A percentile compares a stretch with the other conserved stretches of the same genome.
Conservation (phyloP, 2,888 invertebrate genomes). For the Altica lythri region DNA sequence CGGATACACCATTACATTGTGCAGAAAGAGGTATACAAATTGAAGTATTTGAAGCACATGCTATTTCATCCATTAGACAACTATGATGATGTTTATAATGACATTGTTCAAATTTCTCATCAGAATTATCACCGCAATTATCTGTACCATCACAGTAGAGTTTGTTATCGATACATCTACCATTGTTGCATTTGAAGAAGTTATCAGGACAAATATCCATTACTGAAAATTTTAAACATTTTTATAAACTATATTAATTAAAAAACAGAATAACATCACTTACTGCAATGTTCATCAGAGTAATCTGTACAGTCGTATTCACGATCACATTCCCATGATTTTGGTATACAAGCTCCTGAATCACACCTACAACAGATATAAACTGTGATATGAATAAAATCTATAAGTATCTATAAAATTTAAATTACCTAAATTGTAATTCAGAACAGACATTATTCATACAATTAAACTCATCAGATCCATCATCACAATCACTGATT, state of each 20-base stretch:
- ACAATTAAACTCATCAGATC: slow-evolving; percentile 59
- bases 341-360: slow-evolving; percentile 71
- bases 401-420: background rate
- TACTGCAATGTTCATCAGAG: slow-evolving; percentile 72
- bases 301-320: slow-evolving; percentile 75
- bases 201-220: slow-evolving; percentile 45
- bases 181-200: slow-evolving; percentile 60
- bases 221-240: slow-evolving; percentile 25
- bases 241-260: background rate
- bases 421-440: slow-evolving; percentile 52
- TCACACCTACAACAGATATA: slow-evolving; percentile 65
- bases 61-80: slow-evolving; percentile 59
- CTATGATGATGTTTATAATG: slow-evolving; percentile 34
- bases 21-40: slow-evolving; percentile 60
- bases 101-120: slow-evolving; percentile 53
- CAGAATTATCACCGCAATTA: slow-evolving; percentile 65
- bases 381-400: slow-evolving; percentile 1
- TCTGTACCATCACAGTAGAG: slow-evolving; percentile 64
- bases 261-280: too few species aligned
- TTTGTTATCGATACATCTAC: slow-evolving; percentile 61
- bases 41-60: slow-evolving; percentile 59
- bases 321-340: slow-evolving; percentile 72
- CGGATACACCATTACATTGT: slow-evolving; percentile 63
- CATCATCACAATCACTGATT: slow-evolving; percentile 58
- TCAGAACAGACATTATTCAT: slow-evolving; percentile 44